Conservation (phyloP, 1,140 invertebrate species). For the Scaptomyza hsui region DNA sequence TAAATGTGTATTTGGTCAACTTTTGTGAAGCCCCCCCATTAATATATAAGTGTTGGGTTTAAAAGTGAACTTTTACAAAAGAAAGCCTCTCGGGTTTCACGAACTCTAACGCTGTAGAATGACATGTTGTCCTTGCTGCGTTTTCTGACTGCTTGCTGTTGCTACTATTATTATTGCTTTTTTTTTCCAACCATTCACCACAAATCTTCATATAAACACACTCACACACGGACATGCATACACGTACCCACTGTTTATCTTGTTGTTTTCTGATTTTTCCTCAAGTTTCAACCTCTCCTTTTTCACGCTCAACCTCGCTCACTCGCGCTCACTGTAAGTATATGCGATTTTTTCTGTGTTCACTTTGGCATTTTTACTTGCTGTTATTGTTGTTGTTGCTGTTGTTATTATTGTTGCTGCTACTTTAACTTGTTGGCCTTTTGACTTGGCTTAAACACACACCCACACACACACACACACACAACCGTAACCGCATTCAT, state of each 20-base stretch:
- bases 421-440: constrained; percentile 37
- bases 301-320: background rate
- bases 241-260: constrained; percentile 25
- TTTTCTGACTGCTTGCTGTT: constrained; percentile 45
- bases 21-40: background rate
- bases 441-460: constrained; percentile 30
- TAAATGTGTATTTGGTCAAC: background rate
- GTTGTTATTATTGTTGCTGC: constrained; percentile 38
- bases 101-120: constrained; percentile 21
- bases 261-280: constrained; percentile 53
- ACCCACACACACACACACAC: background rate
- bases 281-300: constrained; percentile 31
- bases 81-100: constrained; percentile 3
- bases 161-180: constrained; percentile 25
- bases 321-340: constrained; percentile 15
- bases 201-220: constrained; percentile 47
- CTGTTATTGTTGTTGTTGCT: constrained; percentile 43
- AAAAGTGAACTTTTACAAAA: background rate
- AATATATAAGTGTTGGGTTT: background rate
- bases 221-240: constrained; percentile 17
- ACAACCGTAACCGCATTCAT: constrained; percentile 12
- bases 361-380: constrained; percentile 35
- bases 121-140: constrained; percentile 59
- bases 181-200: constrained; percentile 41
- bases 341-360: constrained; percentile 30